phyloP scores from a whole-genome alignment of 2,888 invertebrate genomes.

The Troides helena region DNA sequence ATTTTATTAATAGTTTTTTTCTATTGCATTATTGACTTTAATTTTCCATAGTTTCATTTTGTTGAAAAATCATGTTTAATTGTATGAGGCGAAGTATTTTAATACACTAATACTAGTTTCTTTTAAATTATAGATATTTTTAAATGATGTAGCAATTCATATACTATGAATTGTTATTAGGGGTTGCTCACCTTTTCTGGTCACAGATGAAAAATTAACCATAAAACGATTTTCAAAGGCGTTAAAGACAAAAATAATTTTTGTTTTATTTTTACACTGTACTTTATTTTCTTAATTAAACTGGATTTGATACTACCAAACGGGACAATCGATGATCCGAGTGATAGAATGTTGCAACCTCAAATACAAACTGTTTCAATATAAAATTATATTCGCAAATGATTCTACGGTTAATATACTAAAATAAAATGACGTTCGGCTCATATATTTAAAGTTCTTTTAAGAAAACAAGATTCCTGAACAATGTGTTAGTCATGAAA shows the following conservation, averaged over 20 bases:
- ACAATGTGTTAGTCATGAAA: conserved; percentile 66
- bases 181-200: too few species aligned
- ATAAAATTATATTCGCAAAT: neutral
- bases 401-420: neutral
- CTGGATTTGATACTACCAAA: too few species aligned
- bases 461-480: conserved; percentile 49
- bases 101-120: too few species aligned
- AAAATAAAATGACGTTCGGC: neutral
- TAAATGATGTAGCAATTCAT: too few species aligned
- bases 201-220: too few species aligned
- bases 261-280: too few species aligned
- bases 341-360: neutral
- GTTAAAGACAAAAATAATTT: too few species aligned
- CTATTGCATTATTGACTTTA: neutral
- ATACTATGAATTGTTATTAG: too few species aligned
- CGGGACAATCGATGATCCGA: neutral
- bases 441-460: neutral
- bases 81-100: neutral
- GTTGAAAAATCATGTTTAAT: neutral
- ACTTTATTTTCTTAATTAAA: too few species aligned
- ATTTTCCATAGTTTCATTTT: neutral
- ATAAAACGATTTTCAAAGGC: too few species aligned
- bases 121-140: too few species aligned
- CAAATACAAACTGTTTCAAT: neutral
- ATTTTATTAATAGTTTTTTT: neutral